These are phyloP conservation scores for Pycnonotus jocosus DNA, from an alignment of 2,113 vertebrate genomes.

Conservation along the genomic window DNA sequence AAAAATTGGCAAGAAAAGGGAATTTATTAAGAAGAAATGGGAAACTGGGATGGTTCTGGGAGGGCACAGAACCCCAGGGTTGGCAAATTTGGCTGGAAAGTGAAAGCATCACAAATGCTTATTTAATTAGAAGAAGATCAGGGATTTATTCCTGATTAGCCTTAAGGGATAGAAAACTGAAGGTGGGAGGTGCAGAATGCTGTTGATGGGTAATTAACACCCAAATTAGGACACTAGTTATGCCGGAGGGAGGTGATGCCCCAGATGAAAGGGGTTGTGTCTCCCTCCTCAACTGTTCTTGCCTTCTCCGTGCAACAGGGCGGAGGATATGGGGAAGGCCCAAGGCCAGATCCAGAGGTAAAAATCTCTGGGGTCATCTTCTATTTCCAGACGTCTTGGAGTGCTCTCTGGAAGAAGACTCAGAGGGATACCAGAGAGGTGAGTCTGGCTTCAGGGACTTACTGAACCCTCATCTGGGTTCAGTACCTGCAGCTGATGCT, in stretches of 20 bases:
- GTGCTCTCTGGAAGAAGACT: not conserved
- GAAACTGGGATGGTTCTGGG: not conserved
- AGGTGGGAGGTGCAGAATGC: not conserved
- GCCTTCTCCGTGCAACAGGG: not conserved
- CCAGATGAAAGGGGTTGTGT: not conserved
- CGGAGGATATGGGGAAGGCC: not conserved
- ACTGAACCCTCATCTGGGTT: not conserved
- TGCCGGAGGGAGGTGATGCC: not conserved
- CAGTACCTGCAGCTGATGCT: not conserved
- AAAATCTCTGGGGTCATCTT: not conserved
- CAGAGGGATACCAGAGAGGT: not conserved
- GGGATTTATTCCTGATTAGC: not conserved
- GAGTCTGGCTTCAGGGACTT: accelerated
- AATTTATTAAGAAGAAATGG: not conserved
- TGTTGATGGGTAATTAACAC: not conserved
- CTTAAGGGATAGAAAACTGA: not conserved
- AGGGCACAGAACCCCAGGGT: too few species aligned
- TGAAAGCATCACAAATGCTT: not conserved
- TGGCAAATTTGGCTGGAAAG: not conserved
- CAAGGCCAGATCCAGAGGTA: not conserved
- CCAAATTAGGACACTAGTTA: not conserved
- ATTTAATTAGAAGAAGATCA: not conserved
- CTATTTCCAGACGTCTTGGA: not conserved
- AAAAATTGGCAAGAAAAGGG: not conserved
- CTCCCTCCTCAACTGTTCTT: not conserved